Percentiles rank a stretch among this genome's conserved stretches.
These are phyloP conservation scores for Epizoanthus rinbou DNA, from an alignment of 92 coral and sea anemone species.

Conservation along the genomic window DNA sequence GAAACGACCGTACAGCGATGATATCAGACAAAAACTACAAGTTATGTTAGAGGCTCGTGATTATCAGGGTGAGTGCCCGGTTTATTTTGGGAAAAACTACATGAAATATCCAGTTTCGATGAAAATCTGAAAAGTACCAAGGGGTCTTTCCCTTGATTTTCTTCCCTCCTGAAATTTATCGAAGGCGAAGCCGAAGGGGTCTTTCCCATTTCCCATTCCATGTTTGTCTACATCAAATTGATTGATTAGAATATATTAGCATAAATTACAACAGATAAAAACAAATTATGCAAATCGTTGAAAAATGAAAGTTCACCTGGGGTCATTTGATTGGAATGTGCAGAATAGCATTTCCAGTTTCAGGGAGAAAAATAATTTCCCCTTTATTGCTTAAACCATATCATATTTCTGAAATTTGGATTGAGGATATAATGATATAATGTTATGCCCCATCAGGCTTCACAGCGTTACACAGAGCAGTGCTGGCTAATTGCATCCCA, in stretches of 20 bases:
- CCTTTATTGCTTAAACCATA: not conserved
- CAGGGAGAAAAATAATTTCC: not conserved
- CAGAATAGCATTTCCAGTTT: conserved; percentile 27
- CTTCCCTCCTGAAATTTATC: conserved; percentile 8
- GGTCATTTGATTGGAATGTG: conserved; percentile 25
- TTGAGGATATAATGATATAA: not conserved
- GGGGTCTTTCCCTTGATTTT: conserved; percentile 32
- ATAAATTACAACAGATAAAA: not conserved
- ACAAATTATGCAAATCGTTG: not conserved
- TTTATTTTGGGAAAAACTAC: not conserved
- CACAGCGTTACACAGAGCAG: conserved; percentile 85
- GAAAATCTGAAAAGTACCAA: not conserved
- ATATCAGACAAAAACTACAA: conserved; percentile 54
- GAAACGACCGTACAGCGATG: conserved; percentile 56
- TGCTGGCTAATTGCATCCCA: conserved; percentile 45
- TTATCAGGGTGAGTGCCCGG: conserved; percentile 64
- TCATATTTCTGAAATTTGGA: not conserved
- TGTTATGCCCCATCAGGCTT: conserved; percentile 60
- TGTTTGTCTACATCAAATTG: too few species aligned
- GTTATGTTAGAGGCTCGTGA: conserved; percentile 73
- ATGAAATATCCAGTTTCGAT: not conserved
- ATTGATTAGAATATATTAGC: too few species aligned
- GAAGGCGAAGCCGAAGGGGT: not conserved
- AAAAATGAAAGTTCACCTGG: conserved; percentile 22
- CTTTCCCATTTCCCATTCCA: too few species aligned